Evolutionary conservation across 2,888 invertebrate species (phyloP).

Genomic region (Coenonympha arcania): DNA sequence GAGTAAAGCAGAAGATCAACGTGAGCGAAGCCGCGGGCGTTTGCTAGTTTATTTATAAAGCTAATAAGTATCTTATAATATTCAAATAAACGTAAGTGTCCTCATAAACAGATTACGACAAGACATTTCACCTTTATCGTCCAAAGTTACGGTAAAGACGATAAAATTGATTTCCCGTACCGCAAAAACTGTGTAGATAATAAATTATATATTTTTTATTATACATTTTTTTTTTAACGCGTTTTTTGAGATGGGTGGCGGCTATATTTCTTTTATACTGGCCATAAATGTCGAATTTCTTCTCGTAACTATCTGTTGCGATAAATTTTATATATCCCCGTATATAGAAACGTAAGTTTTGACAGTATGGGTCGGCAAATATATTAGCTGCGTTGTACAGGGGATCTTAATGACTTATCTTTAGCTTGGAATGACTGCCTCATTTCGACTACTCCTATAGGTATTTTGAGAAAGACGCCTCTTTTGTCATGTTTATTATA

Average conservation of each 20-base stretch:
- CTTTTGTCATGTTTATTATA: too few species aligned
- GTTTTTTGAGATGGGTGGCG: constrained; percentile 43
- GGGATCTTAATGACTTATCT: background rate
- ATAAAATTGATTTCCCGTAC: constrained; percentile 40
- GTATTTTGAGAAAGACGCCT: too few species aligned
- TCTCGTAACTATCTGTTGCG: constrained; percentile 45
- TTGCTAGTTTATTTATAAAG: too few species aligned
- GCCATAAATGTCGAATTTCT: constrained; percentile 53
- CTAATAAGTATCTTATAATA: too few species aligned
- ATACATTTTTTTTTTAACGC: constrained; percentile 31
- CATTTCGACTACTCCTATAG: too few species aligned
- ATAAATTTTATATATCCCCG: constrained; percentile 20
- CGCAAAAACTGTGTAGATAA: constrained; percentile 39
- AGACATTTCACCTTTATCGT: constrained; percentile 15
- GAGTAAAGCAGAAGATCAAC: too few species aligned
- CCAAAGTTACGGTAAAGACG: constrained; percentile 23
- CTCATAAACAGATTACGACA: constrained; percentile 32
- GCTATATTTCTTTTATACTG: constrained; percentile 53
- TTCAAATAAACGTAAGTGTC: constrained; percentile 10
- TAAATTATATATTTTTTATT: constrained; percentile 48
- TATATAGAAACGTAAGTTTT: constrained; percentile 9
- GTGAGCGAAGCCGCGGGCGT: too few species aligned
- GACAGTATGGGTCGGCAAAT: constrained; percentile 2
- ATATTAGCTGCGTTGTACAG: constrained; percentile 10
- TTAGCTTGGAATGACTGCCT: background rate